Percentiles rank a stretch among this genome's conserved stretches.
Evolutionary conservation across 1,140 invertebrate genomes (phyloP).

Genomic region (Macrobrachium rosenbergii): DNA sequence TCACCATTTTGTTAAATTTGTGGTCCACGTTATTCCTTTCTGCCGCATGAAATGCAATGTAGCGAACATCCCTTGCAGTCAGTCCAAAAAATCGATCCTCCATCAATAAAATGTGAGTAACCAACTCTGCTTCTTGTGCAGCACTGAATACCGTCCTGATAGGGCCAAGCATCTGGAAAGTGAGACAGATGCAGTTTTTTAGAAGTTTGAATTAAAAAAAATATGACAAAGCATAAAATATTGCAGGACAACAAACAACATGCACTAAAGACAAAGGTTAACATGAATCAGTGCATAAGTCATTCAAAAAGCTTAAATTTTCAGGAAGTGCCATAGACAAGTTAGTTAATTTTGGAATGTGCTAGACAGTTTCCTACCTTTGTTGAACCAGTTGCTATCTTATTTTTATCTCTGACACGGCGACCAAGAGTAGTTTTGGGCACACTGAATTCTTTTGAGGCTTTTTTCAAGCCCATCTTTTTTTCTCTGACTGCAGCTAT

Average conservation of each 20-base stretch:
- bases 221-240: background rate
- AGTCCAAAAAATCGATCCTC: slow-evolving; percentile 40
- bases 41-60: slow-evolving; percentile 45
- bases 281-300: slow-evolving; percentile 3
- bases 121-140: slow-evolving; percentile 51
- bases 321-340: slow-evolving; percentile 14
- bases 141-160: slow-evolving; percentile 53
- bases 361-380: slow-evolving; percentile 32
- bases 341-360: slow-evolving; percentile 8
- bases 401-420: no score
- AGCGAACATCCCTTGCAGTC: slow-evolving; percentile 53
- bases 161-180: slow-evolving; percentile 44
- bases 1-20: slow-evolving; percentile 57
- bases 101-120: slow-evolving; percentile 46
- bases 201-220: background rate
- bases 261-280: no score
- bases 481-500: no score
- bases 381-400: slow-evolving; percentile 33
- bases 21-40: slow-evolving; percentile 41
- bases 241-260: background rate
- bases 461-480: no score
- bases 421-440: no score
- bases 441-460: no score
- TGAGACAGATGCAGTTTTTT: slow-evolving; percentile 4
- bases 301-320: background rate